Base-by-base conservation (phyloP, 2,113 vertebrate species). In the Thunnus thynnus region DNA sequence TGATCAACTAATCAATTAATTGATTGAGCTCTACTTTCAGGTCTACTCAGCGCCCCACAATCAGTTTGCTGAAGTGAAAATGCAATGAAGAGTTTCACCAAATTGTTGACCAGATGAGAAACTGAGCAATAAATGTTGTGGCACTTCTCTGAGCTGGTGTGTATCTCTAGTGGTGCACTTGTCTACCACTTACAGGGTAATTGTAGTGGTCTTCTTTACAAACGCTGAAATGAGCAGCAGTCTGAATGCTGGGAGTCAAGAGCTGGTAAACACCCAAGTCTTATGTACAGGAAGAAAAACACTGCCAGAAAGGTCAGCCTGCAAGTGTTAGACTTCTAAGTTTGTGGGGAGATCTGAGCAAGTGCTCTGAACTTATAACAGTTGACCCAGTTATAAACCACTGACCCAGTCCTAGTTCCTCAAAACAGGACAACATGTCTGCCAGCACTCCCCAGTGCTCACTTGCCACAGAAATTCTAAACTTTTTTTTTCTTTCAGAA, bases 351-450 rank as follows among this genome's bases (percentile, higher is more conserved):
- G 41, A 81, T 87, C 47, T 75, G 30, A 77, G 36, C 32, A 20
- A 76, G 56, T 22, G 61, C 13, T 83, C 61, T 72, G 54, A 82
- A 83, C 73, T 75, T 41, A 32, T 67, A 30, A 41, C 36, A 41
- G 36, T 51, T 80, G 77, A 77, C 74, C 80, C 71, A 80, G 16
- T 82, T 82, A 69, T 27, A 41, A 56, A 73, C 47, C 47, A 69
- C 64, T 83, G 83, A 78, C 78, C 57, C 18, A 68, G 73, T 75
- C 71, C 61, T 52, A 82, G 56, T 89, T 83, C 50, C 66, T 66
- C 58, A 75, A 83, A 90, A 71, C 36, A 80, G 81, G 65, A 69
- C 79, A 32, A 22, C 66, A 41, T 64, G 56, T 75, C 72, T 67
- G 41, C 67, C 72, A 61, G 48, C 50, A 22, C 57, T 58, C 57